A percentile compares a stretch with the other conserved stretches of the same genome.
Evolutionary conservation across 2,888 invertebrate species (phyloP).

Genomic region (Apamea anceps): DNA sequence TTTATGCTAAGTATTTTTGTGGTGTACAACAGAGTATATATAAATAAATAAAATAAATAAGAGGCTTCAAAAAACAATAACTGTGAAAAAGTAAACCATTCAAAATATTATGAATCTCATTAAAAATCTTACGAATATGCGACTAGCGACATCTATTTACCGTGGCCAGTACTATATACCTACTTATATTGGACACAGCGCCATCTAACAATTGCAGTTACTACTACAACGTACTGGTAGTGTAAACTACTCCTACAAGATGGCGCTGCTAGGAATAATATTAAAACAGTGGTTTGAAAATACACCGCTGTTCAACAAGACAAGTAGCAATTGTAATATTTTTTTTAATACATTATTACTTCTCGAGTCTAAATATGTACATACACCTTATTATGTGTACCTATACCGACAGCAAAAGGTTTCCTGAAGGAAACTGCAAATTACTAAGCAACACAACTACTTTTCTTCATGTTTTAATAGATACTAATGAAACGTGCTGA

Average conservation of each 20-base stretch:
- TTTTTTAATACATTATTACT: background rate
- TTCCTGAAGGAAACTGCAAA: conserved; percentile 11
- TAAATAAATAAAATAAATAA: too few species aligned
- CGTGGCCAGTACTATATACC: background rate
- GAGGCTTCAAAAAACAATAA: background rate
- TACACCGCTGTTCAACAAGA: too few species aligned
- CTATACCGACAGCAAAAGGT: background rate
- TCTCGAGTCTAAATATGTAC: background rate
- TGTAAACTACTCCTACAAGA: conserved; percentile 3
- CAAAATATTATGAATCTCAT: background rate
- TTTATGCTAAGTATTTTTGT: too few species aligned
- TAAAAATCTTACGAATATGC: background rate
- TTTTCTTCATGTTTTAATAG: conserved; percentile 22
- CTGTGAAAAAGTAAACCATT: too few species aligned
- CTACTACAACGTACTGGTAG: background rate
- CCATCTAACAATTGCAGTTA: conserved; percentile 6
- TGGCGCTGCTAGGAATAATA: conserved; percentile 15
- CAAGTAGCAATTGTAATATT: too few species aligned
- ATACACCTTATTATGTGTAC: too few species aligned
- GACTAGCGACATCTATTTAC: conserved; percentile 33
- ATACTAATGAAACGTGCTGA: conserved; percentile 38
- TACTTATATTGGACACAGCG: background rate
- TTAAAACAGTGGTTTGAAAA: background rate
- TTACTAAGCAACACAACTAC: background rate
- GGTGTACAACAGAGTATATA: too few species aligned